Evolutionary conservation across 2,888 invertebrate genomes (phyloP), one percentile per base, ranked within the genome.

Genomic region (Ophioninae sp.): DNA sequence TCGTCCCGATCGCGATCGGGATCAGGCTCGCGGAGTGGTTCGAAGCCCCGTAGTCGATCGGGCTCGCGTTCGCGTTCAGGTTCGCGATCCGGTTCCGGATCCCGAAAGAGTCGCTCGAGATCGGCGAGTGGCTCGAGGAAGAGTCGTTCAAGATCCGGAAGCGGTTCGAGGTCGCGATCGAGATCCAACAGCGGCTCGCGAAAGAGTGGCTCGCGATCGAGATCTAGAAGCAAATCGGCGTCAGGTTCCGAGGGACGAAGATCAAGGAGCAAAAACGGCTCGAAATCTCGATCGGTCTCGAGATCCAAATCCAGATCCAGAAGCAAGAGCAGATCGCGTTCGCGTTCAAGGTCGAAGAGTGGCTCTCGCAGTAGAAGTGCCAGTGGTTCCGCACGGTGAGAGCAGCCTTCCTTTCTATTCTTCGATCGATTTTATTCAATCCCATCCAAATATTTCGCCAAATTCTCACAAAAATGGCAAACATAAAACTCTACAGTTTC

Each of bases 71-170:
- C 89, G 7, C 56, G 68, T 1, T 68, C 91, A 64, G 91, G 89
- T 88, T 90, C 94, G 88, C 88, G 91, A 64, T 92, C 86, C 88
- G 91, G 88, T 68, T 93, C 93, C 76, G 93, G 93, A 37, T 94
- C 94, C 17, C 93, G 93, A 85, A 87, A 85, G 59, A 88, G 88
- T 84, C 69, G 87, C 10, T 91, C 91, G 37, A 88, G 89, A 77
- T 93, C 93, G 10, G 82, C 88, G 72, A 90, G 91, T 69, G 89
- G 91, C 50, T 93, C 93, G 6, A 83, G 91, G 2, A 94, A 94
- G 8, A 81, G 87, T 20, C 89, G 93, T 44, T 89, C 89, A 6
- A 50, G 73, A 30, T 86, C 88, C 8, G 78, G 86, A 59, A 89
- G 86, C 69, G 83, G 89, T 37, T 90, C 93, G 1, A 88, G 91